Percentiles rank a stretch among this genome's conserved stretches.
Conservation (phyloP, 2,797 vertebrate genomes). For the Thalassophryne amazonica region DNA sequence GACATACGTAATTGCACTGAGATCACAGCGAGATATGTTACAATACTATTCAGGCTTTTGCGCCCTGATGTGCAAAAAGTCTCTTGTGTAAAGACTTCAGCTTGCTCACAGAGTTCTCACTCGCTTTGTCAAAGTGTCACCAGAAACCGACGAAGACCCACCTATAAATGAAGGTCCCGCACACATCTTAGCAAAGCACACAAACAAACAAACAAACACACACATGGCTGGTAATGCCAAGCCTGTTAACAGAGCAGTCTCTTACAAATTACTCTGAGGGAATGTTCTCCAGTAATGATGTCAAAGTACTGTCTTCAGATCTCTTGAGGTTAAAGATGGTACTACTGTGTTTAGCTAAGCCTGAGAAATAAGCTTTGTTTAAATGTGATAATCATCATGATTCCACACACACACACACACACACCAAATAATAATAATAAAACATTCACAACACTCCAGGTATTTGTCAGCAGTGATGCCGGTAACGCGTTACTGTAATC, state of each 20-base stretch:
- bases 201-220: constrained; percentile 1
- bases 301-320: neutral
- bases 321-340: neutral
- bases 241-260: neutral
- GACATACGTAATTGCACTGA: neutral
- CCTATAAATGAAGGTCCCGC: neutral
- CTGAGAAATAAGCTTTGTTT: too few relatives aligned
- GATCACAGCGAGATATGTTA: neutral
- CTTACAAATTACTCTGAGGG: neutral
- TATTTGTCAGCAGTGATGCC: too few relatives aligned
- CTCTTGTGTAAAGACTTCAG: neutral
- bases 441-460: too few relatives aligned
- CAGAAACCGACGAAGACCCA: neutral
- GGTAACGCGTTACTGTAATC: too few relatives aligned
- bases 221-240: neutral
- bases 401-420: too few relatives aligned
- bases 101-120: constrained; percentile 1
- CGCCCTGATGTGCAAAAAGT: neutral
- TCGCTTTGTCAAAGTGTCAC: constrained; percentile 25
- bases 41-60: neutral
- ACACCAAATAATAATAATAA: too few relatives aligned
- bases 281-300: neutral
- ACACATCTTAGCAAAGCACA: constrained; percentile 1
- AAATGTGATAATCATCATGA: too few relatives aligned
- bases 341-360: too few relatives aligned